Percentiles rank a stretch among this genome's conserved stretches.
phyloP scores from a whole-genome alignment of 2,113 vertebrate species.

The Nettapus auritus region DNA sequence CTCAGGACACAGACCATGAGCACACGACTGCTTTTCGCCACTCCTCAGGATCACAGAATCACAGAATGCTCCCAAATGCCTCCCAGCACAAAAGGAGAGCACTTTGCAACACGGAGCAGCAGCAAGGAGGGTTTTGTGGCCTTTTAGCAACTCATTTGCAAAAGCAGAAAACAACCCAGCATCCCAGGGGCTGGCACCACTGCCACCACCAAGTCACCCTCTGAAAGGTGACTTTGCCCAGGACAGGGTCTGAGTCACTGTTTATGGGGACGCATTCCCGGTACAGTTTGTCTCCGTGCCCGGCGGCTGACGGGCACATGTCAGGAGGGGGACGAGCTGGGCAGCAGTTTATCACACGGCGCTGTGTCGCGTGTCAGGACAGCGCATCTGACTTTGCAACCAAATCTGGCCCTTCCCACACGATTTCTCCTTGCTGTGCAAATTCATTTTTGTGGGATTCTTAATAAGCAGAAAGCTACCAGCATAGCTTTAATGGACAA shows the following conservation, averaged over 20 bases:
- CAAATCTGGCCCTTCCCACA: not conserved
- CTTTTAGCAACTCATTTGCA: not conserved
- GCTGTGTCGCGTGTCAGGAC: not conserved
- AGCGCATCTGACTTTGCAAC: not conserved
- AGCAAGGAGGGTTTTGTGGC: not conserved
- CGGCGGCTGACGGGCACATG: fast-evolving
- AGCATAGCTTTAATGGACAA: not conserved
- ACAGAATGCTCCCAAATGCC: not conserved
- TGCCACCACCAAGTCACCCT: not conserved
- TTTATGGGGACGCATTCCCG: fast-evolving
- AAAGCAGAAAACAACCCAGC: not conserved
- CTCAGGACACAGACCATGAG: not conserved
- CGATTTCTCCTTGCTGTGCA: not conserved
- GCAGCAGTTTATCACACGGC: not conserved
- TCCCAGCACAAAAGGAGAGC: not conserved
- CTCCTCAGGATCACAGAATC: not conserved
- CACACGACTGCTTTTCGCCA: not conserved
- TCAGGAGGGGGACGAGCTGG: not conserved
- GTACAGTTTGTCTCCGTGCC: not conserved
- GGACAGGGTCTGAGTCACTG: not conserved
- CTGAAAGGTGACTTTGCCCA: not conserved
- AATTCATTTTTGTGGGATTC: not conserved
- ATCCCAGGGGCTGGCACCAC: not conserved
- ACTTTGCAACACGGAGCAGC: not conserved
- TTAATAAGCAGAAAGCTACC: not conserved